These are phyloP conservation scores for Huso huso DNA, from an alignment of 2,797 vertebrate species.

Conservation along the genomic window DNA sequence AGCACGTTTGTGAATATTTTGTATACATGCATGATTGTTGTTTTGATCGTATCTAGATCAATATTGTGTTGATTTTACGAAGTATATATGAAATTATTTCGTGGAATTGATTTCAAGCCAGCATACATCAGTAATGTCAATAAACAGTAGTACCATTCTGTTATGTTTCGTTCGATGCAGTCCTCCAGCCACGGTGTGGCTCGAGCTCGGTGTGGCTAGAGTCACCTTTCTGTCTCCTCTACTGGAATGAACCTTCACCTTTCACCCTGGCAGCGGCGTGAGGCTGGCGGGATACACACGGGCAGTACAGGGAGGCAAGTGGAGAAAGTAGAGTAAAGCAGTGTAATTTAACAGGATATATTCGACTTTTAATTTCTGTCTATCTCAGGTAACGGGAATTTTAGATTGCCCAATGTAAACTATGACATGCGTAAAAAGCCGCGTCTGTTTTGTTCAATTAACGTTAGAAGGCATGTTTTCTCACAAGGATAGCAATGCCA, in stretches of 20 bases:
- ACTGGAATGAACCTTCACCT: constrained; percentile 12
- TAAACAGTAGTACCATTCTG: too few relatives aligned
- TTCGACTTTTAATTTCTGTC: background rate
- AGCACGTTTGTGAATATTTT: too few relatives aligned
- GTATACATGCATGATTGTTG: too few relatives aligned
- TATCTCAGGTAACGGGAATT: background rate
- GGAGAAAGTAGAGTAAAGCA: background rate
- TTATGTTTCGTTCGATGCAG: background rate
- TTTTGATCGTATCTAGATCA: too few relatives aligned
- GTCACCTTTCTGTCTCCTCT: background rate
- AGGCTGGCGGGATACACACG: constrained; percentile 50
- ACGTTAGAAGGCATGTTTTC: background rate
- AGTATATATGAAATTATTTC: too few relatives aligned
- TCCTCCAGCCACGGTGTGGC: background rate
- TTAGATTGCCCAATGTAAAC: background rate
- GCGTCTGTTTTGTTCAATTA: background rate
- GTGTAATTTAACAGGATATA: too few relatives aligned
- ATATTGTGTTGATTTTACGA: too few relatives aligned
- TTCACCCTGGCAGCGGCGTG: constrained; percentile 33
- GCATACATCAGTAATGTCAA: too few relatives aligned
- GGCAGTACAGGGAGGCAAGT: background rate
- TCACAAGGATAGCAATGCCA: background rate
- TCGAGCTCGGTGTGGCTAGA: background rate
- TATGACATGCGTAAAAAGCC: background rate
- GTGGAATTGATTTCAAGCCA: too few relatives aligned